Evolutionary conservation across 2,888 invertebrate species (phyloP), one percentile per base, ranked within the genome.

Genomic region (Lasioglossum lativentre): DNA sequence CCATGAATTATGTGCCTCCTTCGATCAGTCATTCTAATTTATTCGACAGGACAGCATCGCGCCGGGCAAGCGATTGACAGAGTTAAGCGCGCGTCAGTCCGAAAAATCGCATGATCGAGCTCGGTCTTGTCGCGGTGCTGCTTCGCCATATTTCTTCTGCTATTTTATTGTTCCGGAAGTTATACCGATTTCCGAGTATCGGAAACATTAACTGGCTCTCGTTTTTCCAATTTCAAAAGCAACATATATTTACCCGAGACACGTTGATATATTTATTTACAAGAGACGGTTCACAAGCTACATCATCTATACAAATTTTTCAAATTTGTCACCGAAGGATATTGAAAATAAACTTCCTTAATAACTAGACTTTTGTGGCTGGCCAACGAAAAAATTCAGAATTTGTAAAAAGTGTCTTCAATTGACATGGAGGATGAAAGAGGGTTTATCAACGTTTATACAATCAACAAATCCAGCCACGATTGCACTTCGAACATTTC

Each of bases 1-100:
- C 70, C n/a, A 86, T 77, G 75, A 86, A 70, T 86, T 85, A 86
- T 75, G 80, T 63, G 74, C 70, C 77, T 85, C 72, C 77, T 74
- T 68, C 78, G 73, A 85, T 74, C 85, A 56, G 56, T 76, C 85
- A 68, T 59, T 16, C 70, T 86, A 85, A 86, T 85, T 79, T 80
- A 85, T 75, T 70, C 85, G 56, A 59, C 71, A 2, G 30, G 47
- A 63, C 40, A 70, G 27, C 56, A 68, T 68, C 30, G 52, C 63
- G 19, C n/a, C n/a, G 72, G 23, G 16, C 71, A 71, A 80, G 3
- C 10, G 34, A 80, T 75, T 80, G 59, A 68, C 1, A 40, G 75
- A n/a, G 72, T 16, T 82, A 72, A 47, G 72, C 82, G 52, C 27
- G 14, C 10, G 42, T 73, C 63, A 75, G 66, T 83, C 38, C 45